These are phyloP conservation scores for Agonopterix arenella DNA, from an alignment of 2,888 invertebrate species.

Conservation along the genomic window DNA sequence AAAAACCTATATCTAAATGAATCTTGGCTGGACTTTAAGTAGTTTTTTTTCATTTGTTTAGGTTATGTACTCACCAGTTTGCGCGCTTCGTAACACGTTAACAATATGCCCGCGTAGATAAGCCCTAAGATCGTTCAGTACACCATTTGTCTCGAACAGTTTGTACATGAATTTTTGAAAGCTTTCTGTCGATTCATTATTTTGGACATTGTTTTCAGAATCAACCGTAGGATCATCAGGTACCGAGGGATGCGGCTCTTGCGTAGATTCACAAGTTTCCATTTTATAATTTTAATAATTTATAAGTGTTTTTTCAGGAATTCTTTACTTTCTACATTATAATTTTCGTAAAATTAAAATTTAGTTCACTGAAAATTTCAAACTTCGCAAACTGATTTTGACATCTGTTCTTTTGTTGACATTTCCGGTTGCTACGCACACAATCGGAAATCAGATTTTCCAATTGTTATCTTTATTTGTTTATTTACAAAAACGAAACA, in stretches of 20 bases:
- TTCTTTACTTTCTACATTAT: slow-evolving; percentile 16
- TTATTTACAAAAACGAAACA: background rate
- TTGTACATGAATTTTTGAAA: slow-evolving; percentile 76
- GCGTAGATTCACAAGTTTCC: slow-evolving; percentile 22
- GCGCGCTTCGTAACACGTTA: slow-evolving; percentile 68
- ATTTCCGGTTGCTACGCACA: slow-evolving; percentile 31
- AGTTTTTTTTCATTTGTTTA: background rate
- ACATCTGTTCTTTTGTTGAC: slow-evolving; percentile 43
- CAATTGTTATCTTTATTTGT: too few relatives aligned
- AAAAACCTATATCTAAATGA: too few relatives aligned
- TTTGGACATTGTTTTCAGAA: background rate
- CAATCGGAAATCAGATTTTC: background rate
- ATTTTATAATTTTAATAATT: slow-evolving; percentile 26
- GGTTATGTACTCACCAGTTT: slow-evolving; percentile 36
- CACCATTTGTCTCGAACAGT: slow-evolving; percentile 78
- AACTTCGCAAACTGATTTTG: slow-evolving; percentile 52
- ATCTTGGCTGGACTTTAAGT: too few relatives aligned
- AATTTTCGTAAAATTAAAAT: slow-evolving; percentile 19
- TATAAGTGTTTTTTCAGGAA: slow-evolving; percentile 2
- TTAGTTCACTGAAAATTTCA: slow-evolving; percentile 48
- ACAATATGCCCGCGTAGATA: slow-evolving; percentile 79
- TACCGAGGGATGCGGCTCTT: too few relatives aligned
- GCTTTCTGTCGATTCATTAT: slow-evolving; percentile 51
- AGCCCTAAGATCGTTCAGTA: slow-evolving; percentile 75
- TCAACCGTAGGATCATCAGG: too few relatives aligned